Percentiles rank a stretch among this genome's conserved stretches.
These are phyloP conservation scores for Selenia dentaria DNA, from an alignment of 2,888 invertebrate species.

Conservation along the genomic window DNA sequence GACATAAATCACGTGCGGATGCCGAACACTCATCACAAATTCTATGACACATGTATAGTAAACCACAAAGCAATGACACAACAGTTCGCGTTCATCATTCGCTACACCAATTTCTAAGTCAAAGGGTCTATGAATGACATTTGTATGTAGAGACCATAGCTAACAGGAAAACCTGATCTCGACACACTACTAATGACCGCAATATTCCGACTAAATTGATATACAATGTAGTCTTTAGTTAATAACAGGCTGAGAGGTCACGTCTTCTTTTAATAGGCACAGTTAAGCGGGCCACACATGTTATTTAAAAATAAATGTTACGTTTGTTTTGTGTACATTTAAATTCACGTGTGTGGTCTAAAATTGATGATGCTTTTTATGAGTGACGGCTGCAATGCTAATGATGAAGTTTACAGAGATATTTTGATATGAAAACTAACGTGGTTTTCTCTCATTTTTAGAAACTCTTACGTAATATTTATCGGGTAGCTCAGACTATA, in stretches of 20 bases:
- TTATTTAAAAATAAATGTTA: slow-evolving; percentile 24
- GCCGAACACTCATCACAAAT: slow-evolving; percentile 1
- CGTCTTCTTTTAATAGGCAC: slow-evolving; percentile 31
- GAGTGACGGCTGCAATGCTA: not conserved
- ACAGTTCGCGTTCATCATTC: no score
- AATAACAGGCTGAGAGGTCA: slow-evolving; percentile 31
- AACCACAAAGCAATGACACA: slow-evolving; percentile 12
- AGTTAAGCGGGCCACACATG: slow-evolving; percentile 26
- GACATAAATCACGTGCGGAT: slow-evolving; percentile 2
- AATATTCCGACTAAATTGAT: slow-evolving; percentile 32
- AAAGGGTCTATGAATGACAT: slow-evolving; percentile 26
- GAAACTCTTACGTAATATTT: no score
- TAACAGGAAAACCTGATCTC: no score
- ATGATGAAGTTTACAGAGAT: not conserved
- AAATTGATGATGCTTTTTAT: not conserved
- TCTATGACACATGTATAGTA: slow-evolving; percentile 11
- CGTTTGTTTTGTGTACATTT: slow-evolving; percentile 27
- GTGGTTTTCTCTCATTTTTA: no score
- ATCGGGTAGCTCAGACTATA: no score
- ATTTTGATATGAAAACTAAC: no score
- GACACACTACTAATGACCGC: slow-evolving; percentile 30
- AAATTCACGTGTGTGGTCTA: slow-evolving; percentile 28
- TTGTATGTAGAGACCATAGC: no score
- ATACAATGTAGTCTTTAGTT: slow-evolving; percentile 18
- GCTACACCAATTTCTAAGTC: not conserved